These are phyloP conservation scores for Cheiracanthium punctorium DNA, from an alignment of 2,888 invertebrate species.

Conservation along the genomic window DNA sequence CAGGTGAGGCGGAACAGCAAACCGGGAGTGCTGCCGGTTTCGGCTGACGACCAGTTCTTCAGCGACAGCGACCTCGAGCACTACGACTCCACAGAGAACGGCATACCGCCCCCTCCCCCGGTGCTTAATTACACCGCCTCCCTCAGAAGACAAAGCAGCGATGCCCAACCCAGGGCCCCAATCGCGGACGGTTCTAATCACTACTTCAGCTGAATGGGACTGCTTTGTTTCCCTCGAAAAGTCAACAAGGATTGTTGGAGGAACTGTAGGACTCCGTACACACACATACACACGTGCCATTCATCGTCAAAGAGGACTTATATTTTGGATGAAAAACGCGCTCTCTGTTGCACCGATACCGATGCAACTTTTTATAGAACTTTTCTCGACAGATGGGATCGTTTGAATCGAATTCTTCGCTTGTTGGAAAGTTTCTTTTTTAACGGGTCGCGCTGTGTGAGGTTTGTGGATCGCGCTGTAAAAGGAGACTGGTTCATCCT, in stretches of 20 bases:
- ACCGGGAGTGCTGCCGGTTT: not conserved
- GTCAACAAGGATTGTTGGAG: not conserved
- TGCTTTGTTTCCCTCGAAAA: not conserved
- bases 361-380: too few species aligned
- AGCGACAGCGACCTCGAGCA: conserved; percentile 57
- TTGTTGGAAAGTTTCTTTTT: too few species aligned
- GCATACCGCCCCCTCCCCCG: conserved; percentile 14
- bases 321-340: too few species aligned
- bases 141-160: conserved; percentile 44
- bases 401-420: too few species aligned
- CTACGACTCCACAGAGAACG: conserved; percentile 2
- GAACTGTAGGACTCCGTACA: not conserved
- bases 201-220: conserved; percentile 44
- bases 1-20: not conserved
- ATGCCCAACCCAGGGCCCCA: conserved; percentile 41
- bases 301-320: too few species aligned
- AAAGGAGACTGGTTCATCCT: too few species aligned
- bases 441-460: too few species aligned
- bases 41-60: conserved; percentile 51
- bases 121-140: conserved; percentile 16
- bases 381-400: too few species aligned
- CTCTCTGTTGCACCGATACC: too few species aligned
- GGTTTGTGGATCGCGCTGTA: too few species aligned
- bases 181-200: conserved; percentile 21
- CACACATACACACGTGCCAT: too few species aligned